A percentile compares a stretch with the other conserved stretches of the same genome.
These are phyloP conservation scores for Hipposideros armiger DNA, from an alignment of 2,113 vertebrate genomes.

Conservation along the genomic window DNA sequence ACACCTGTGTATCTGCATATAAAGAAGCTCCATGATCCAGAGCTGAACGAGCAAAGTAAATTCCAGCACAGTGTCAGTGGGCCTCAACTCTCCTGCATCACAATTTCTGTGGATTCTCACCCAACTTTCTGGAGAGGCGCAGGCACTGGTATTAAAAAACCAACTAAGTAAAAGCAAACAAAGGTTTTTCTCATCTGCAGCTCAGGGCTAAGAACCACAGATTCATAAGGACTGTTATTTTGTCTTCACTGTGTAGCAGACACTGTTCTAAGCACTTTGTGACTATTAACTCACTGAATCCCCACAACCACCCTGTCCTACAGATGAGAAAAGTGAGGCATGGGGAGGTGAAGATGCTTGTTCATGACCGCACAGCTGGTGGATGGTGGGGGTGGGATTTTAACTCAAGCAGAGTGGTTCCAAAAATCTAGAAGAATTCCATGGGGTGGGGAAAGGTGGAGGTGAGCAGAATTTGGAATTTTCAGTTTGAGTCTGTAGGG, in stretches of 20 bases:
- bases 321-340: neutral
- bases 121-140: neutral
- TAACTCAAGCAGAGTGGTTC: neutral
- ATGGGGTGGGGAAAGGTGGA: neutral
- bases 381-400: neutral
- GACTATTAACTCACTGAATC: neutral
- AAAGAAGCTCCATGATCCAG: neutral
- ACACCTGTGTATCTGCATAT: neutral
- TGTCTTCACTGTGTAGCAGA: neutral
- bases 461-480: neutral
- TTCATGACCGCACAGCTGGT: neutral
- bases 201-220: neutral
- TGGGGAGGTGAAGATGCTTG: neutral
- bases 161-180: neutral
- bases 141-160: neutral
- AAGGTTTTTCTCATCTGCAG: neutral
- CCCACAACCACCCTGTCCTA: neutral
- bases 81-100: neutral
- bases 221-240: neutral
- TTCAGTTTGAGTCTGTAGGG: neutral
- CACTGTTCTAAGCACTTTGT: neutral
- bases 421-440: neutral
- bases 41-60: neutral
- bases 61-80: accelerated
- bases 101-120: neutral